phyloP scores from a whole-genome alignment of 2,888 invertebrate genomes.

The Entomobrya multifasciata region DNA sequence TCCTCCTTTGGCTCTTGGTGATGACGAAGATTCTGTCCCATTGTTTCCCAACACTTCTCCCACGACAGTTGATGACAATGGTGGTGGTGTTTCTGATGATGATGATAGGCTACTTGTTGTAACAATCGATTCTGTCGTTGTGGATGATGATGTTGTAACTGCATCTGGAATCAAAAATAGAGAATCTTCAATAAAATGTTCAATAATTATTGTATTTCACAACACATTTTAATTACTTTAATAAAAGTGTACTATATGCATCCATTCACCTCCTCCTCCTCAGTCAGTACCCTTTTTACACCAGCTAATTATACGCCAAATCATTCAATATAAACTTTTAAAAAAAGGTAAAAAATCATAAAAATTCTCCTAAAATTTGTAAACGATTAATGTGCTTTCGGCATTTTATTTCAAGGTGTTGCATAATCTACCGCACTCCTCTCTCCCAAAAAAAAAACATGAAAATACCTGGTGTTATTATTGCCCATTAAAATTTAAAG shows the following conservation, averaged over 20 bases:
- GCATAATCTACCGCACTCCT: neutral
- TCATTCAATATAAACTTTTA: neutral
- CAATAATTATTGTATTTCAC: neutral
- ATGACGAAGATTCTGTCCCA: too few relatives aligned
- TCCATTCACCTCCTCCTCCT: neutral
- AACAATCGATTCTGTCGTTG: conserved; percentile 12
- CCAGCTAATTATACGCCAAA: neutral
- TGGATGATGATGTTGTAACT: neutral
- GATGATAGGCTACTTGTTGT: conserved; percentile 6
- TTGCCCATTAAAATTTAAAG: too few relatives aligned
- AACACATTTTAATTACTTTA: conserved; percentile 33
- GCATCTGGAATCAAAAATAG: conserved; percentile 26
- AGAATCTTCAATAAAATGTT: conserved; percentile 28
- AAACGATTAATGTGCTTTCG: neutral
- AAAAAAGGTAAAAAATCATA: neutral
- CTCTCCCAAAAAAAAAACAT: neutral
- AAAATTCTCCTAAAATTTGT: neutral
- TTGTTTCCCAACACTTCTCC: neutral
- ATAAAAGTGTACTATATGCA: neutral
- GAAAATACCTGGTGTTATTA: neutral
- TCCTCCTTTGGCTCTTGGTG: conserved; percentile 70
- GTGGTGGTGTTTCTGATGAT: neutral
- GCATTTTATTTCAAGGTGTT: neutral
- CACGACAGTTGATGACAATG: neutral
- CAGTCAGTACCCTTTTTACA: neutral